Evolutionary conservation across 2,113 vertebrate species (phyloP).

Genomic region (Pongo pygmaeus): DNA sequence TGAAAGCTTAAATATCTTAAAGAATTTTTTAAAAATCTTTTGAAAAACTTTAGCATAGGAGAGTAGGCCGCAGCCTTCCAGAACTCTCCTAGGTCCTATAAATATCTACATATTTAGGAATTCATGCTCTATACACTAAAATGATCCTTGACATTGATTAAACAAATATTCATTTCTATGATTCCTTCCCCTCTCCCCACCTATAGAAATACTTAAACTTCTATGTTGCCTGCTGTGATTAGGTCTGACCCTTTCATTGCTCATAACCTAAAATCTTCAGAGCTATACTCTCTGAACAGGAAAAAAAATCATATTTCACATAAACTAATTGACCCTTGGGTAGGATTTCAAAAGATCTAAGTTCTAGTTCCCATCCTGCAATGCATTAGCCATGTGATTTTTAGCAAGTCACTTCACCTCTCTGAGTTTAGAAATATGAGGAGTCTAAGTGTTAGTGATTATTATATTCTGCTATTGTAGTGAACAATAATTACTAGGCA

Average conservation of each 20-base stretch:
- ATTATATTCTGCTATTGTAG: neutral
- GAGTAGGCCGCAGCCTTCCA: neutral
- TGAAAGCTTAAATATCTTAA: neutral
- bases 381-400: neutral
- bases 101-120: neutral
- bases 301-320: neutral
- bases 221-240: neutral
- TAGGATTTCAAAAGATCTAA: neutral
- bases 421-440: neutral
- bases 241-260: neutral
- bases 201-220: neutral
- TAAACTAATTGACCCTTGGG: neutral
- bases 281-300: neutral
- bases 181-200: neutral
- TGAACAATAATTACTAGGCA: neutral
- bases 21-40: neutral
- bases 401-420: neutral
- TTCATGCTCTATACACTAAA: neutral
- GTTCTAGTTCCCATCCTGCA: neutral
- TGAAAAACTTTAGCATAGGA: neutral
- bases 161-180: neutral
- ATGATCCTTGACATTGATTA: neutral
- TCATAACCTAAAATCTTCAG: neutral
- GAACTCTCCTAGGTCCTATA: neutral
- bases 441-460: neutral